Conservation (phyloP, 2,797 vertebrate genomes). For the Neosilurus mollespiculum region DNA sequence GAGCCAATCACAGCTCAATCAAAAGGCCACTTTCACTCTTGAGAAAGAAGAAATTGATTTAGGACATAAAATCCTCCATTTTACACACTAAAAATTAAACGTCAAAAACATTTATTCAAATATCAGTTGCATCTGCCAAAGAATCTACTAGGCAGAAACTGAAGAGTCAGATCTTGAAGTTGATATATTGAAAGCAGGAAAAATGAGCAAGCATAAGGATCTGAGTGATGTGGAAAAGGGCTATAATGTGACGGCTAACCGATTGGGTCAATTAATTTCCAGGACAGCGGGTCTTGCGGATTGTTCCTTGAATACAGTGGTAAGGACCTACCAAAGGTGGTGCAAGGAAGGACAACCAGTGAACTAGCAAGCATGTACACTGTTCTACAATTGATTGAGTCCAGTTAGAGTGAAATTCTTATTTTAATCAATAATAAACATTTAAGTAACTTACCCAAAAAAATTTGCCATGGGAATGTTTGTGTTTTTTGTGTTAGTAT, state of each 20-base stretch:
- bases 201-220: too few species aligned
- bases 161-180: too few species aligned
- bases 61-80: constrained; percentile 32
- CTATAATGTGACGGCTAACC: too few species aligned
- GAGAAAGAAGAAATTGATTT: constrained; percentile 7
- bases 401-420: background rate
- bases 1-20: constrained; percentile 33
- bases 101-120: constrained; percentile 35
- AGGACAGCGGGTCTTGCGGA: too few species aligned
- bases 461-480: background rate
- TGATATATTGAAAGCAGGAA: too few species aligned
- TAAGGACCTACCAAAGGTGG: too few species aligned
- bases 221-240: too few species aligned
- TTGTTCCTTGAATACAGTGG: too few species aligned
- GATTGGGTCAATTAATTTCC: too few species aligned
- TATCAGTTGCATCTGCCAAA: background rate
- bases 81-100: constrained; percentile 29
- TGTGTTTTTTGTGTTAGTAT: background rate
- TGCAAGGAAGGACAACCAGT: too few species aligned
- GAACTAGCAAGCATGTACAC: too few species aligned
- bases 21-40: constrained; percentile 56
- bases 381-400: background rate
- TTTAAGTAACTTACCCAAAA: background rate
- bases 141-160: too few species aligned
- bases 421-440: background rate